Evolutionary conservation across 2,888 invertebrate species (phyloP).

Genomic region (Biston stratarius): DNA sequence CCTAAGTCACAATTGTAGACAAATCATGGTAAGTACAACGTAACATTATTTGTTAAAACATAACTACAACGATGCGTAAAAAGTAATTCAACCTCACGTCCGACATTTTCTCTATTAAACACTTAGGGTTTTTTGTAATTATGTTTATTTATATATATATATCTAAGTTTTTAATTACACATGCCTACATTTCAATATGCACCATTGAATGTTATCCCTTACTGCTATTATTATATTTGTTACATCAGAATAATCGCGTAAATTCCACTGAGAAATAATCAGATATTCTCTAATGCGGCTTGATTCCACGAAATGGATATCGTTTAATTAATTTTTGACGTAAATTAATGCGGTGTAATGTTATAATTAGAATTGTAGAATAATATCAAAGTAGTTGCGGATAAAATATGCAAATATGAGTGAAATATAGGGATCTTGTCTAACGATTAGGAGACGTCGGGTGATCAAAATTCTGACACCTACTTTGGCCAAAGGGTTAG

Average conservation of each 20-base stretch:
- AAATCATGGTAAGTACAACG: slow-evolving; percentile 65
- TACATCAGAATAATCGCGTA: not conserved
- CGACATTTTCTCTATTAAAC: not conserved
- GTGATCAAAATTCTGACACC: no score
- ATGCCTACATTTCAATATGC: not conserved
- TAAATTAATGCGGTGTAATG: slow-evolving; percentile 1
- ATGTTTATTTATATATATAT: no score
- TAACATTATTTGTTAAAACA: not conserved
- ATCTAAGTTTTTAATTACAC: no score
- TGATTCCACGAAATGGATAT: slow-evolving; percentile 54
- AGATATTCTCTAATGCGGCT: slow-evolving; percentile 37
- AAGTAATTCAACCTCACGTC: not conserved
- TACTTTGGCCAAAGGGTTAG: no score
- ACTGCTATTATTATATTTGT: slow-evolving; percentile 32
- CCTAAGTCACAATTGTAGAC: slow-evolving; percentile 48
- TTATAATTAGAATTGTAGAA: no score
- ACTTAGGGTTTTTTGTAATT: no score
- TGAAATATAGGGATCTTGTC: no score
- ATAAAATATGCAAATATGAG: no score
- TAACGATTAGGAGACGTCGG: no score
- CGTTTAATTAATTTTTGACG: slow-evolving; percentile 55
- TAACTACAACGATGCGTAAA: not conserved
- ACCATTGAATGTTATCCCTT: not conserved
- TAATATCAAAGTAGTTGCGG: no score
- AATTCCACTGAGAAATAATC: slow-evolving; percentile 39